Base-by-base conservation (phyloP, 2,113 vertebrate genomes). In the Malaclemys terrapin region DNA sequence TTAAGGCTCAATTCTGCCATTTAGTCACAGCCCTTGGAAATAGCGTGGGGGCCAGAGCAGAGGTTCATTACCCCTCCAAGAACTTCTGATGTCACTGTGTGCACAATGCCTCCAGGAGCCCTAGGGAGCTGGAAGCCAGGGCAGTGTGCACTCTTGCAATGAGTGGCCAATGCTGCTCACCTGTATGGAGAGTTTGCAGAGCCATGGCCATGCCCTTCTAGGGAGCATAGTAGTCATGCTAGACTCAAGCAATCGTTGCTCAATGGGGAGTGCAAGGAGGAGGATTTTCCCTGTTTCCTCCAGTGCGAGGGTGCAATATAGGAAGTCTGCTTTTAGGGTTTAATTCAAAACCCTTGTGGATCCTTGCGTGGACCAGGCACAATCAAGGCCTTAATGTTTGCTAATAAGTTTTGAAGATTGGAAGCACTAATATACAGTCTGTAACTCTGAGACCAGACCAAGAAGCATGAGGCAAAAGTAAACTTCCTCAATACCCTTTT, bases 311-410 rank as follows among this genome's bases (percentile, higher is more conserved):
- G 38, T 50, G 31, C 62, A 84, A 8, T 8, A 27, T 78, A 72
- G 90, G 84, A 29, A 42, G 62, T 86, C 80, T 10, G 53, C 22
- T 50, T 57, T 29, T 22, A 53, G 2, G 2, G 10, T 53, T 85
- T 0, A 4, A 75, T 42, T 86, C 93, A 45, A 47, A 20, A 75
- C 16, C 29, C 45, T 20, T 38, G 35, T 50, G 56, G 31, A 42
- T 65, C 76, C 86, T 79, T 69, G 24, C 57, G 20, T 87, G 35
- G 82, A 89, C 59, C 47, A 47, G 1, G 25, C 72, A 82, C 20
- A 93, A 42, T 87, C 56, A 86, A 92, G 10, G 69, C 10, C 24
- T 91, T 89, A 62, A 82, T 92, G 92, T 93, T 91, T 85, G 89
- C 56, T 79, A 1, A 0, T 72, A 17, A 80, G 19, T 69, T 91